A percentile compares a stretch with the other conserved stretches of the same genome.
Conservation (phyloP, 1,140 invertebrate species). For the Drosophila grimshawi region DNA sequence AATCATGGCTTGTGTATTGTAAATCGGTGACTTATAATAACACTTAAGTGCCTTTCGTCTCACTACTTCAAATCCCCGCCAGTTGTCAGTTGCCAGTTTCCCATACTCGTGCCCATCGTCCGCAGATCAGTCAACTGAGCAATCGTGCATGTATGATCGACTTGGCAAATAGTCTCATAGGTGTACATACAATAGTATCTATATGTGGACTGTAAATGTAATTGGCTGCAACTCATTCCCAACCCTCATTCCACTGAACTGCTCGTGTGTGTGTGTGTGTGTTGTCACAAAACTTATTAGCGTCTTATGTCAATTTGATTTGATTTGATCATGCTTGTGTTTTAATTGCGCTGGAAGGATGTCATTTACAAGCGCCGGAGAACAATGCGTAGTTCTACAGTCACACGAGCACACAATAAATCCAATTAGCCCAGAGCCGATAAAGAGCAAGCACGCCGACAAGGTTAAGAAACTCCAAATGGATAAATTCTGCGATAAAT, state of each 20-base stretch:
- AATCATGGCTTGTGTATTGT: slow-evolving; percentile 73
- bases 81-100: background rate
- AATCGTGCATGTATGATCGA: slow-evolving; percentile 10
- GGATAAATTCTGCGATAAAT: background rate
- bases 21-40: slow-evolving; percentile 62
- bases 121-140: slow-evolving; percentile 19
- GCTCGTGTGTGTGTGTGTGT: background rate
- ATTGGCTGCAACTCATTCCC: background rate
- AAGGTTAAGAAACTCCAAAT: background rate
- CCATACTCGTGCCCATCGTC: slow-evolving; percentile 2
- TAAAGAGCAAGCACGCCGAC: slow-evolving; percentile 19
- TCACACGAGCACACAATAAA: slow-evolving; percentile 27
- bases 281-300: slow-evolving; percentile 11
- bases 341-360: background rate
- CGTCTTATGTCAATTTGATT: slow-evolving; percentile 8
- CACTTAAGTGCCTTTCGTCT: slow-evolving; percentile 53
- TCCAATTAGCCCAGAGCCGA: background rate
- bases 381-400: too few species aligned
- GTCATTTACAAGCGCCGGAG: too few species aligned
- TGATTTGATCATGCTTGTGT: background rate
- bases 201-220: slow-evolving; percentile 9
- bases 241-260: background rate
- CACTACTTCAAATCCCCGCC: slow-evolving; percentile 1
- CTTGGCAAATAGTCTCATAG: slow-evolving; percentile 37
- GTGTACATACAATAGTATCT: background rate